Base-by-base conservation (phyloP, 1,140 invertebrate species). In the Diuraphis noxia region DNA sequence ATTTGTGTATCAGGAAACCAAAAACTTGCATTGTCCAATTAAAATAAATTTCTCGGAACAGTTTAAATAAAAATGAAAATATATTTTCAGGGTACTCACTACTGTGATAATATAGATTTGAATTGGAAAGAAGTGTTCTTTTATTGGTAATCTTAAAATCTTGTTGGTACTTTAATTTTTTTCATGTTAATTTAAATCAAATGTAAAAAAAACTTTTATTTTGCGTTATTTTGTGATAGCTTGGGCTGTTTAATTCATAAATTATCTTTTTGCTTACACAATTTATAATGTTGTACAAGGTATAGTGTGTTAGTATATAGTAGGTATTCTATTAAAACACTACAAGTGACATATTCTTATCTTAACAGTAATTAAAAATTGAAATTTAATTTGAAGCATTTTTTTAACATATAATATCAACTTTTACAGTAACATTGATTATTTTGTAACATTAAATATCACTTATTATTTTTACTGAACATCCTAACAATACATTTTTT, bases 1-100 rank as follows among this genome's bases (percentile, higher is more conserved):
- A n/a, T 34, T 43, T 84, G 46, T 34, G 9, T 56, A 30, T 17
- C 10, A 88, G 10, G n/a, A 52, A 49, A 63, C 23, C 5, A 63
- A 63, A 25, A 2, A 88, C n/a, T 63, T 9, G 7, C 23, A 40
- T 56, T n/a, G 4, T 36, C n/a, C 30, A 52, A 25, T 49, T 77
- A 25, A 56, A 87, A 56, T 38, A 88, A 30, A 63, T 40, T 40
- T 63, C 17, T 63, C 36, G n/a, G n/a, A 56, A 10, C 40, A 21
- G 34, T 86, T 86, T 52, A 86, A 52, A 34, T 49, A 86, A 49
- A 46, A n/a, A 63, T 40, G 21, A n/a, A 30, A 88, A 25, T 63
- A 63, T 63, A 88, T 88, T 88, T 63, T 63, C 86, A 88, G 86
- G 86, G 86, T 88, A 88, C 25, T 88, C 86, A 88, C 36, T 25